phyloP scores from a whole-genome alignment of 2,797 vertebrate species.

The Neoniphon sammara region DNA sequence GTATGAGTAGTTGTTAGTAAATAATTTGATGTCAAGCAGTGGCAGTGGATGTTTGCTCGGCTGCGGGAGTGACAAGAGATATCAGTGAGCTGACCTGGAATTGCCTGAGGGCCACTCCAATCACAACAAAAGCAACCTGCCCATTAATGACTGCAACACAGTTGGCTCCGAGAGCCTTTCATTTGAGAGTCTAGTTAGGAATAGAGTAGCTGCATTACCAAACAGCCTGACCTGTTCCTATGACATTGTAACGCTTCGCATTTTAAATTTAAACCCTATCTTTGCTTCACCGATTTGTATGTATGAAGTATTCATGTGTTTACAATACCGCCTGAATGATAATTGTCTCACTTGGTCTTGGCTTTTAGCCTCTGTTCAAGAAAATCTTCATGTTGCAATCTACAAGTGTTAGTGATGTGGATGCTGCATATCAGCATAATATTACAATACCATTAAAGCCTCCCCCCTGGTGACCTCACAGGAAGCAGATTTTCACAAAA shows the following conservation, averaged over 20 bases:
- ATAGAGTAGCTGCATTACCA: conserved; percentile 16
- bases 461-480: too few species aligned
- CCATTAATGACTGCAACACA: conserved; percentile 35
- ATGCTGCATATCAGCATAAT: too few species aligned
- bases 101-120: conserved; percentile 32
- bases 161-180: conserved; percentile 22
- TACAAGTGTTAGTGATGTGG: too few species aligned
- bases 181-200: conserved; percentile 10
- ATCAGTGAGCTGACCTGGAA: conserved; percentile 46
- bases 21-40: conserved; percentile 51
- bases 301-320: background rate
- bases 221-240: conserved; percentile 14
- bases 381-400: too few species aligned
- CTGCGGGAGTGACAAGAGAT: conserved; percentile 33
- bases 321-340: conserved; percentile 4
- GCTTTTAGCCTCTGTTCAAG: too few species aligned
- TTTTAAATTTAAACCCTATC: conserved; percentile 10
- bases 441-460: too few species aligned
- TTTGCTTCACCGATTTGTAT: conserved; percentile 11
- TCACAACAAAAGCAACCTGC: conserved; percentile 24
- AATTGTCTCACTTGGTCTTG: background rate
- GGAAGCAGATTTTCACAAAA: too few species aligned
- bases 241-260: conserved; percentile 2
- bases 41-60: conserved; percentile 29
- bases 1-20: conserved; percentile 20